Conservation (phyloP, 2,113 vertebrate genomes). For the Psephotus haematonotus region DNA sequence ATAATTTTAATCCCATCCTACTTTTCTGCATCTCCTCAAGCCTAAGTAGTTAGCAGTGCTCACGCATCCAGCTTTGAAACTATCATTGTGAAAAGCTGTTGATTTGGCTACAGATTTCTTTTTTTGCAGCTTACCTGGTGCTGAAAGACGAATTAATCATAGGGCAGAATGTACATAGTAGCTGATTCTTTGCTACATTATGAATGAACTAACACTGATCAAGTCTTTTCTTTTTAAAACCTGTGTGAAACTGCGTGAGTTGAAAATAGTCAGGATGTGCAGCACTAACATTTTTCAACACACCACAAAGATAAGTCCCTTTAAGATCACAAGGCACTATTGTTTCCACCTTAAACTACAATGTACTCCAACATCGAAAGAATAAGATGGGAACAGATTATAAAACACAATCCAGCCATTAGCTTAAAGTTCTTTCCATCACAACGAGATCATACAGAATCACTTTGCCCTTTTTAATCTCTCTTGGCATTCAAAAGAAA, state of each 20-base stretch:
- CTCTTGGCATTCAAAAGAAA: background rate
- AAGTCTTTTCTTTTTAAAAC: background rate
- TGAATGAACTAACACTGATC: background rate
- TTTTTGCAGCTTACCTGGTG: conserved; percentile 16
- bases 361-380: background rate
- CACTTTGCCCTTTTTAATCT: background rate
- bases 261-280: background rate
- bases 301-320: background rate
- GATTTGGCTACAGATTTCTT: conserved; percentile 1
- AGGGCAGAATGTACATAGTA: background rate
- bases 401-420: background rate
- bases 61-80: background rate
- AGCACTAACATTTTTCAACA: background rate
- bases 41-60: background rate
- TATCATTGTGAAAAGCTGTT: background rate
- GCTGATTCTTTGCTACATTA: background rate
- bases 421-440: background rate
- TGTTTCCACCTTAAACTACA: background rate
- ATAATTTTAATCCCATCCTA: background rate
- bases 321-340: background rate
- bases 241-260: background rate
- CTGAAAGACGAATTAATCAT: conserved; percentile 12
- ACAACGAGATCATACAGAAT: background rate
- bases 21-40: background rate
- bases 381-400: background rate